Base-by-base conservation (phyloP, 2,888 invertebrate species). In the Galeruca laticollis region DNA sequence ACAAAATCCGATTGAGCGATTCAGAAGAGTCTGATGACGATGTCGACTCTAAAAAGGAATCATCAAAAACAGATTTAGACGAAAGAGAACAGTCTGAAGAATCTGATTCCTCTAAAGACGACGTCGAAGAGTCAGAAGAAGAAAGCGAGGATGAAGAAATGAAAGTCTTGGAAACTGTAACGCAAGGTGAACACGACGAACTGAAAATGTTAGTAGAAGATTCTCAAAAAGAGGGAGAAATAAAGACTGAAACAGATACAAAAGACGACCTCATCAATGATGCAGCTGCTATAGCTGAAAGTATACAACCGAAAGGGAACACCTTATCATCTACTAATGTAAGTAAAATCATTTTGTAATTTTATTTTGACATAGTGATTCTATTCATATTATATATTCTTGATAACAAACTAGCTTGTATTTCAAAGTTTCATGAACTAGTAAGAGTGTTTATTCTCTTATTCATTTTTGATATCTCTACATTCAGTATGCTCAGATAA, bases 301-400 rank as follows among this genome's bases (percentile, higher is more conserved):
- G 96, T 86, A 93, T 99, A 83, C 98, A 99, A 86, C 99, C 99
- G 2, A 99, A 97, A 84, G 99, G 99, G 83, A 97, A 97, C 83
- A 99, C 99, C 21, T 88, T 99, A 77, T 95, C 96, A 78, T 97
- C 97, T 68, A 96, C 98, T 64, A 93, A 93, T 86, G 93, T 93
- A 84, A 86, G 88, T 86, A 33, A 6, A 13, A 18, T 20, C 15
- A 11, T 40, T 13, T 33, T 9, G 4, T 6, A 6, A 33, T 33
- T 33, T 26, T 26, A 26, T 26, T 26, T 26, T 26, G 26, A 26
- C 6, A 26, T 26, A 3, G 3, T 3, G 4, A 26, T 1, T 26
- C 26, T 26, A 3, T 26, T 26, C 6, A 6, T 26, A 5, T 6
- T 26, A 5, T 26, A 26, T 26, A 26, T 26, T 26, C 5, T 26